Conservation (phyloP, 2,797 vertebrate genomes). For the Clarias laeviceps region DNA sequence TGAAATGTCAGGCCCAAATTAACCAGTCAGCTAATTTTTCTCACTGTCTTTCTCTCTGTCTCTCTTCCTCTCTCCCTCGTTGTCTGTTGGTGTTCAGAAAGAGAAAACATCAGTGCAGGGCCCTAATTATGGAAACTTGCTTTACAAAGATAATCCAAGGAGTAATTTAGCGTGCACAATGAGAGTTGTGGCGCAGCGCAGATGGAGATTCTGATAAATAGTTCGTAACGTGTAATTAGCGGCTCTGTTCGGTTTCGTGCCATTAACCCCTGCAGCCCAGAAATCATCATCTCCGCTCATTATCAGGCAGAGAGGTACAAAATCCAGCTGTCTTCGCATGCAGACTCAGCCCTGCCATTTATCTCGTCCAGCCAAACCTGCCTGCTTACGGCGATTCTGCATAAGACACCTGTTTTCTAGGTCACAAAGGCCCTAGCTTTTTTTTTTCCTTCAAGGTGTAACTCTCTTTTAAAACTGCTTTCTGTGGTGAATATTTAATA, state of each 20-base stretch:
- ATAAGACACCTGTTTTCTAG: conserved; percentile 81
- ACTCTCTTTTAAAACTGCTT: conserved; percentile 42
- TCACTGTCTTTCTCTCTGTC: conserved; percentile 35
- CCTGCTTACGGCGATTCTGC: conserved; percentile 55
- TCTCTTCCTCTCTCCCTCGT: conserved; percentile 56
- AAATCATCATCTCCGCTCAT: conserved; percentile 97
- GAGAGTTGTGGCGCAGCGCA: conserved; percentile 86
- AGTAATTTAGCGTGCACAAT: conserved; percentile 99
- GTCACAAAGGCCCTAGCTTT: conserved; percentile 42
- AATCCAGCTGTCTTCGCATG: conserved; percentile 98
- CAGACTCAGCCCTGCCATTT: conserved; percentile 88
- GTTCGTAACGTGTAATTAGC: conserved; percentile 99
- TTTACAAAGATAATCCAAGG: conserved; percentile 99
- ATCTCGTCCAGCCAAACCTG: conserved; percentile 62
- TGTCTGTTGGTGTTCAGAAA: conserved; percentile 64
- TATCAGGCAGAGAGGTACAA: conserved; percentile 89
- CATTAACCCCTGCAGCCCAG: conserved; percentile 99
- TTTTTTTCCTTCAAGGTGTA: conserved; percentile 37
- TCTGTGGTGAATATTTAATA: conserved; percentile 45
- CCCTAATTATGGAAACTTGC: conserved; percentile 98
- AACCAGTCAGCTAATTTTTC: conserved; percentile 72
- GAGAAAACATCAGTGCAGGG: conserved; percentile 89
- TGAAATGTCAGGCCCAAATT: conserved; percentile 68
- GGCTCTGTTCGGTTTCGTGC: conserved; percentile 95
- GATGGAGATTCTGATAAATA: conserved; percentile 99